Conservation (phyloP, 2,797 vertebrate genomes). For the Pantherophis alleghaniensis region DNA sequence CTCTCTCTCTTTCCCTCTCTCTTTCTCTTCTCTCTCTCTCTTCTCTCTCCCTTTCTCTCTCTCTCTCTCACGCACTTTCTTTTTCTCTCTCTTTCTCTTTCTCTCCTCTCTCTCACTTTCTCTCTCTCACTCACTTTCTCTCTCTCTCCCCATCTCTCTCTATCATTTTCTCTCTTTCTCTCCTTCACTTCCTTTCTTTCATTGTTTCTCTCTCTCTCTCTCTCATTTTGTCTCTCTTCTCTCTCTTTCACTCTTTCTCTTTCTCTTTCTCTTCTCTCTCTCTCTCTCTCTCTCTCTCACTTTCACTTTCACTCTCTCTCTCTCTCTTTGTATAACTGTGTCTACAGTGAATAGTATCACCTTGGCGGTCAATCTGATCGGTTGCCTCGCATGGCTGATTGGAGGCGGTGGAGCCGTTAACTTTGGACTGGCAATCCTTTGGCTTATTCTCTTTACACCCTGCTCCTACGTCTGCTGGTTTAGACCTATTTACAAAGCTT, state of each 20-base stretch:
- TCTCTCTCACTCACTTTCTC: too few relatives aligned
- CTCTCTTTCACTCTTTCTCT: too few relatives aligned
- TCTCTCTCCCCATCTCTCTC: too few relatives aligned
- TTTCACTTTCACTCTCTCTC: background rate
- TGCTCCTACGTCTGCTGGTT: constrained; percentile 99
- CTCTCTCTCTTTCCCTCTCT: background rate
- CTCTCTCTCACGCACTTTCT: too few relatives aligned
- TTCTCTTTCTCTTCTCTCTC: too few relatives aligned
- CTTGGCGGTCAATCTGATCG: constrained; percentile 92
- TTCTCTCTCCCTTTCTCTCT: background rate
- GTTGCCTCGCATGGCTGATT: constrained; percentile 97
- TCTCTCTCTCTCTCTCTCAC: background rate
- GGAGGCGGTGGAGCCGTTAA: constrained; percentile 95
- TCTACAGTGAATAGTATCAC: constrained; percentile 91
- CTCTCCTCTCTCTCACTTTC: too few relatives aligned
- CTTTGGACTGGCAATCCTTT: constrained; percentile 97
- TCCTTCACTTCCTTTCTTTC: too few relatives aligned
- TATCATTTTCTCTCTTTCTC: too few relatives aligned
- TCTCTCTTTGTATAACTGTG: constrained; percentile 63
- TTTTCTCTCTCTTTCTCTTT: fast-evolving
- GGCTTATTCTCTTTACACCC: constrained; percentile 97
- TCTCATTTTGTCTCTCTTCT: background rate
- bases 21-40: too few relatives aligned
- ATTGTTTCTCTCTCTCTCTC: background rate
- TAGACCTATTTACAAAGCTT: constrained; percentile 98